These are phyloP conservation scores for Coenonympha arcania DNA, from an alignment of 2,888 invertebrate genomes.

Conservation along the genomic window DNA sequence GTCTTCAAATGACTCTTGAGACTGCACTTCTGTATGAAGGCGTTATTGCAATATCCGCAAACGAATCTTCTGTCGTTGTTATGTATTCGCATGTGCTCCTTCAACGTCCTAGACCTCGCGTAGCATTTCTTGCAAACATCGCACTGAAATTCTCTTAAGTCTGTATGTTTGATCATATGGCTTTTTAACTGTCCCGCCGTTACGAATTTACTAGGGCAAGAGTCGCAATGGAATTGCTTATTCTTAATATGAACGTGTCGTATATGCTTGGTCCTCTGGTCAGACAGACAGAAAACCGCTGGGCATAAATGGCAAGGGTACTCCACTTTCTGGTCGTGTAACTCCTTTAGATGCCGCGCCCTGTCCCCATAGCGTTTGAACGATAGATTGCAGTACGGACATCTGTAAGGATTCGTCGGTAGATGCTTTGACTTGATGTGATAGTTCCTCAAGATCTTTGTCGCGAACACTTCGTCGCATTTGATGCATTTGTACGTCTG, in stretches of 20 bases:
- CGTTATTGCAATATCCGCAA: constrained; percentile 56
- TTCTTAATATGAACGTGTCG: constrained; percentile 51
- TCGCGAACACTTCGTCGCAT: constrained; percentile 47
- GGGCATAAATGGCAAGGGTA: constrained; percentile 57
- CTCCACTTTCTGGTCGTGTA: constrained; percentile 49
- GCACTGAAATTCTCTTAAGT: constrained; percentile 53
- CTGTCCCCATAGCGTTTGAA: constrained; percentile 54
- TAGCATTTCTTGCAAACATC: constrained; percentile 63
- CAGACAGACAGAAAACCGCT: constrained; percentile 51
- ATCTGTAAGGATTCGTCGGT: constrained; percentile 40
- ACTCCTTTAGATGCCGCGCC: constrained; percentile 42
- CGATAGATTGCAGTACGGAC: constrained; percentile 50
- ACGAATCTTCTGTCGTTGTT: constrained; percentile 61
- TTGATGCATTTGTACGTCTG: constrained; percentile 43
- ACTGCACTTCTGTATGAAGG: constrained; percentile 63
- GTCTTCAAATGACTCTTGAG: constrained; percentile 56
- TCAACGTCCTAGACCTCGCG: constrained; percentile 47
- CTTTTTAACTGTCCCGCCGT: constrained; percentile 46
- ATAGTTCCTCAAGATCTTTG: constrained; percentile 39
- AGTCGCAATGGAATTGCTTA: constrained; percentile 46
- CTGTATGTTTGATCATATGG: constrained; percentile 53
- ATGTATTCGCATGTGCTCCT: constrained; percentile 59
- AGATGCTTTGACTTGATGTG: constrained; percentile 47
- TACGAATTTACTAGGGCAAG: constrained; percentile 49
- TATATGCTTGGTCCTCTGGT: constrained; percentile 56